phyloP scores from a whole-genome alignment of 2,888 invertebrate species.

The Isoperla grammatica region DNA sequence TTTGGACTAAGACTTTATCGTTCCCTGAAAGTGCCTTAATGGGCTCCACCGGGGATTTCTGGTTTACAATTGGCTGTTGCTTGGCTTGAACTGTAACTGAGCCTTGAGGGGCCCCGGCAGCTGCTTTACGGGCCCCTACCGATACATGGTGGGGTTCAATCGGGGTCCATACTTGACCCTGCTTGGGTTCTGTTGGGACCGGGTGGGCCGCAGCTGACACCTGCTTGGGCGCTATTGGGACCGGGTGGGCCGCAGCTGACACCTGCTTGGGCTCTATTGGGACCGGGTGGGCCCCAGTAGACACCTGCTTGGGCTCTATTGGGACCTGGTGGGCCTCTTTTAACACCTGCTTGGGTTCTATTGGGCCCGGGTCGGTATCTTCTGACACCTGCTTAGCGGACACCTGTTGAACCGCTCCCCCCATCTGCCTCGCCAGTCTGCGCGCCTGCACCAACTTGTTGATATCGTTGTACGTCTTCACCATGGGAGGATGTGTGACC shows the following conservation, averaged over 20 bases:
- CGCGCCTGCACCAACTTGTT: slow-evolving; percentile 81
- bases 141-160: too few relatives aligned
- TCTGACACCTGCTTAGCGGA: neutral
- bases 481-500: slow-evolving; percentile 66
- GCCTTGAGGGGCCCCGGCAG: too few relatives aligned
- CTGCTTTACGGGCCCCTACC: too few relatives aligned
- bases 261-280: neutral
- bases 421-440: slow-evolving; percentile 44
- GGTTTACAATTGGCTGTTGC: too few relatives aligned
- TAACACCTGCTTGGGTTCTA: neutral
- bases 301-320: neutral
- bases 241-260: neutral
- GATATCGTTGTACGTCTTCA: slow-evolving; percentile 80
- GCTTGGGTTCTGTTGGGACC: too few relatives aligned
- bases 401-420: slow-evolving; percentile 1
- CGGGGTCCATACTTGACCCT: too few relatives aligned
- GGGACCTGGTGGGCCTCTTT: neutral
- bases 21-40: too few relatives aligned
- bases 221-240: too few relatives aligned
- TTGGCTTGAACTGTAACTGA: too few relatives aligned
- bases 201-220: too few relatives aligned
- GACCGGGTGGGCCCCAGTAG: neutral
- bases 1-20: too few relatives aligned
- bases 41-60: too few relatives aligned
- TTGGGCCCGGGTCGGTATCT: neutral